These are phyloP conservation scores for Muricea muricata DNA, from an alignment of 92 coral and sea anemone genomes.

Conservation along the genomic window DNA sequence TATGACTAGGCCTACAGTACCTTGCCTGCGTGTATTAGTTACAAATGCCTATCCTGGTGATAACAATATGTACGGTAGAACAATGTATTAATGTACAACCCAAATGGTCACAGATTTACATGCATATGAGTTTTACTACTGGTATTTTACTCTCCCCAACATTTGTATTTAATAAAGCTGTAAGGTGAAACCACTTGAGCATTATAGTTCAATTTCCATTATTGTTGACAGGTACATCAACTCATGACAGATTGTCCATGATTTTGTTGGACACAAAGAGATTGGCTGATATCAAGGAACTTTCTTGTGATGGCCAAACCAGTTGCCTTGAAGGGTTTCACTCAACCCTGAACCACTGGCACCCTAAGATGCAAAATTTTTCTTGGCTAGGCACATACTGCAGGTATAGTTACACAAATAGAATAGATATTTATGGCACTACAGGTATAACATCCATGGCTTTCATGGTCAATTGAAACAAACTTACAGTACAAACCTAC, in stretches of 20 bases:
- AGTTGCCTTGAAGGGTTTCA: conserved; percentile 16
- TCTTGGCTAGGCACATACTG: conserved; percentile 37
- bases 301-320: conserved; percentile 49
- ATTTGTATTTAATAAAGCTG: too few species aligned
- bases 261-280: neutral
- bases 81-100: too few species aligned
- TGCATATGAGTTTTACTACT: too few species aligned
- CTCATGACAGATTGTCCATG: neutral
- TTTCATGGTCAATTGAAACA: neutral
- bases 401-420: conserved; percentile 25
- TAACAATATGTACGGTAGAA: too few species aligned
- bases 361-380: conserved; percentile 46
- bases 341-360: neutral
- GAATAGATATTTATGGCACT: neutral
- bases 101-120: too few species aligned
- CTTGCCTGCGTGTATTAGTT: too few species aligned
- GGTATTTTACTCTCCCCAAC: too few species aligned
- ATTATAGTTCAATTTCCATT: neutral
- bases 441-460: neutral
- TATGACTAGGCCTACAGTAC: too few species aligned
- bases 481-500: too few species aligned
- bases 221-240: neutral
- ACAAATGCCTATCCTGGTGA: too few species aligned
- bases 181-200: too few species aligned
- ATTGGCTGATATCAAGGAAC: conserved; percentile 21